Percentiles rank a stretch among this genome's conserved stretches.
These are phyloP conservation scores for Temnothorax rugatulus DNA, from an alignment of 2,888 invertebrate species.

Conservation along the genomic window DNA sequence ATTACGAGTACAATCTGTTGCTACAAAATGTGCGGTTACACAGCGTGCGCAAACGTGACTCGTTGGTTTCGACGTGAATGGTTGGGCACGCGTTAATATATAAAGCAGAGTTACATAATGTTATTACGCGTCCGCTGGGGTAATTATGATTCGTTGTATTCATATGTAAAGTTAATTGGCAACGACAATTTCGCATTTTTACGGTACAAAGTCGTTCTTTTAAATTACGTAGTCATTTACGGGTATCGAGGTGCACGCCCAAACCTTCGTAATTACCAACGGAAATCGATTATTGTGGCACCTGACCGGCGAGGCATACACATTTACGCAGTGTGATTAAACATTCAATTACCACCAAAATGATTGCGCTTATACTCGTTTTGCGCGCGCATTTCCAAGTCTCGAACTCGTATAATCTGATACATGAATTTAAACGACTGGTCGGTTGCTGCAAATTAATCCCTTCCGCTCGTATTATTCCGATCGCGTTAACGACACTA, in stretches of 20 bases:
- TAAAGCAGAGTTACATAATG: conserved; percentile 33
- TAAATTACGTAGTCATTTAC: conserved; percentile 21
- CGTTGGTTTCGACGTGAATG: conserved; percentile 20
- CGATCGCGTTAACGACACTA: conserved; percentile 46
- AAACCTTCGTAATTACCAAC: conserved; percentile 55
- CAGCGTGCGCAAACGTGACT: conserved; percentile 6
- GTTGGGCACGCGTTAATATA: conserved; percentile 26
- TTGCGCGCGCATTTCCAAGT: conserved; percentile 36
- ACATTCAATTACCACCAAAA: conserved; percentile 60
- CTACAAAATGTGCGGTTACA: conserved; percentile 22
- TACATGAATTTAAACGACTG: conserved; percentile 59
- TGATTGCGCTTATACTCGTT: conserved; percentile 50
- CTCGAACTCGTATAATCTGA: conserved; percentile 59
- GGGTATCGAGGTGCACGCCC: not conserved
- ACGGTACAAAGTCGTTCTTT: not conserved
- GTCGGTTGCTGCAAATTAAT: conserved; percentile 45
- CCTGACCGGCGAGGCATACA: conserved; percentile 9
- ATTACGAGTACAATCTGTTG: conserved; percentile 30
- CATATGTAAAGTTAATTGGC: conserved; percentile 31
- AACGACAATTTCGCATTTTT: conserved; percentile 35
- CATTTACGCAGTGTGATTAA: conserved; percentile 58
- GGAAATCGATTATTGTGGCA: conserved; percentile 37
- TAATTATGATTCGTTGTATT: conserved; percentile 21
- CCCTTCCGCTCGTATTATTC: conserved; percentile 56
- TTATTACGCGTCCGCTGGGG: not conserved